Evolutionary conservation across 1,140 invertebrate genomes (phyloP), one percentile per base, ranked within the genome.

Genomic region (Drosophila fuyamai): DNA sequence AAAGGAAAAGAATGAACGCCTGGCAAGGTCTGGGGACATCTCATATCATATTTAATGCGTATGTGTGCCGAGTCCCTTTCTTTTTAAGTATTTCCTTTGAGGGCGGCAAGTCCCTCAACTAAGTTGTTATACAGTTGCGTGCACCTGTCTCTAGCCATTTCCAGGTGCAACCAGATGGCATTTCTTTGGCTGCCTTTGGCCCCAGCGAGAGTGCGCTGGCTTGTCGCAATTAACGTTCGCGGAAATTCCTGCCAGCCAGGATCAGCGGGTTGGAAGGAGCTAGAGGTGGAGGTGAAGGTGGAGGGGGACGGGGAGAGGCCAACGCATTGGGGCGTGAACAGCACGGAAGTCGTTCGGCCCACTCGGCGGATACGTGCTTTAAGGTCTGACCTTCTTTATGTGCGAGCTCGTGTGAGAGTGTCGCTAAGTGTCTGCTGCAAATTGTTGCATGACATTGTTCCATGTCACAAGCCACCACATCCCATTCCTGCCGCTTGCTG

Each of bases 161-260:
- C 23, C 53, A 78, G 76, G 57, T 78, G 66, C 67, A 76, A 47
- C 54, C 63, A 80, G 53, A 68, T 73, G 83, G 67, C 66, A 86
- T 83, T 89, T 71, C 82, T 86, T 78, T 83, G 67, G 60, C 59
- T 75, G 59, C 61, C 76, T 12, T 57, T 82, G 51, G 68, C 59
- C 43, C 48, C 48, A 27, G 27, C 29, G 53, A 71, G 46, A 47
- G 46, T 27, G 70, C 73, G 81, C 78, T 62, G 76, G 84, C 85
- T 84, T 84, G 84, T 89, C 84, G 84, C 84, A 89, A 89, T 89
- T 89, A 90, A 89, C 84, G 84, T 84, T 63, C 80, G 80, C 84
- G 84, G 84, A 88, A 88, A 88, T 88, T 89, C 84, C 84, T 89
- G 84, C 47, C 84, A 84, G 65, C 65, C 53, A 54, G 72, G 70